Conservation (phyloP, 1,140 invertebrate genomes). For the Hypothenemus hampei region DNA sequence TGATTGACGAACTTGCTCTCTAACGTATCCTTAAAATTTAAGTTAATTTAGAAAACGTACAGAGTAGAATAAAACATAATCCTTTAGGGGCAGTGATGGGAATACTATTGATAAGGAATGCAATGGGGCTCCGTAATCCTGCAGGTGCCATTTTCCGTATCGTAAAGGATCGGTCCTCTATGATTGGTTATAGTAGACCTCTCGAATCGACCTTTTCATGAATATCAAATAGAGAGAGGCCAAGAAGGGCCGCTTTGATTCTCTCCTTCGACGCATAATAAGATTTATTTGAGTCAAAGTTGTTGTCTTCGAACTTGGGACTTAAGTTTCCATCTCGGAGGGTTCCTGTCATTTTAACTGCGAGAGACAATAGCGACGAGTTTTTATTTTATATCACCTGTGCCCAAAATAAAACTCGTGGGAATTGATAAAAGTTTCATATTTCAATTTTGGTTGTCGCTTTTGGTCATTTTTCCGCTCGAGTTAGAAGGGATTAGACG, state of each 20-base stretch:
- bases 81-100: background rate
- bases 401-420: no score
- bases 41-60: background rate
- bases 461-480: no score
- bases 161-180: constrained; percentile 13
- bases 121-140: constrained; percentile 4
- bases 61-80: background rate
- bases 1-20: background rate
- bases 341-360: background rate
- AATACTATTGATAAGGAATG: constrained; percentile 3
- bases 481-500: no score
- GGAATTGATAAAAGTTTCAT: no score
- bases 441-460: no score
- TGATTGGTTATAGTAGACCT: constrained; percentile 20
- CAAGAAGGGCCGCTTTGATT: constrained; percentile 10
- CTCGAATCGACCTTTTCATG: constrained; percentile 4
- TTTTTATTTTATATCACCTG: no score
- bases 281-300: constrained; percentile 13
- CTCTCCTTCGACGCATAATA: constrained; percentile 10
- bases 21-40: background rate
- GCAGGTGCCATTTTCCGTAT: constrained; percentile 17
- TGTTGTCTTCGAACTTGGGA: background rate
- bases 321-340: background rate
- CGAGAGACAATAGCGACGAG: no score
- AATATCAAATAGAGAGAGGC: constrained; percentile 13